These are phyloP conservation scores for Caenorhabditis virilis DNA, from an alignment of 2,888 invertebrate genomes.

Conservation along the genomic window DNA sequence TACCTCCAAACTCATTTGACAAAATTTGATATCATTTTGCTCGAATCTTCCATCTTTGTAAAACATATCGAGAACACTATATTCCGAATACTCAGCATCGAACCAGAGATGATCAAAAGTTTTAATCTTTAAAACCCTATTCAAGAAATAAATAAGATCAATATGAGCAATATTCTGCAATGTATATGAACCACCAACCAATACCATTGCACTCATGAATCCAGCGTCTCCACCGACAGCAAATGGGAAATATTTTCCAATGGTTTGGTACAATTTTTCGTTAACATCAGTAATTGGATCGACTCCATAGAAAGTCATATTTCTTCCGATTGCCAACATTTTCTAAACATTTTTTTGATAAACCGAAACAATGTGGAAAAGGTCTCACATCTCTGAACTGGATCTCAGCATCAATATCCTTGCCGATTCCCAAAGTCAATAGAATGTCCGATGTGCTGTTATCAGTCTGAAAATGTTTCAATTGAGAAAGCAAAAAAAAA, in stretches of 20 bases:
- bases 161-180: conserved; percentile 17
- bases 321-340: conserved; percentile 19
- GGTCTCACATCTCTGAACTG: conserved; percentile 15
- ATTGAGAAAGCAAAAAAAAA: too few relatives aligned
- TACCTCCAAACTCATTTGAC: conserved; percentile 27
- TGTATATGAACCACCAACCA: neutral
- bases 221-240: conserved; percentile 32
- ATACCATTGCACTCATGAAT: conserved; percentile 26
- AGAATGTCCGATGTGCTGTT: conserved; percentile 8
- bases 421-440: conserved; percentile 28
- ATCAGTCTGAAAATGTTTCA: too few relatives aligned
- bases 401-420: conserved; percentile 26
- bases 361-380: neutral
- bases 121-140: conserved; percentile 13
- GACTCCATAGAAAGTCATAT: conserved; percentile 27
- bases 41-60: conserved; percentile 13
- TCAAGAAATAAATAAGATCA: conserved; percentile 22
- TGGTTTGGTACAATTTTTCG: conserved; percentile 14
- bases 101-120: conserved; percentile 26
- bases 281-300: conserved; percentile 35
- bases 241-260: conserved; percentile 37
- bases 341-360: conserved; percentile 7
- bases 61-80: conserved; percentile 12
- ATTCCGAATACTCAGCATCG: conserved; percentile 28
- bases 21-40: conserved; percentile 7